A percentile compares a stretch with the other conserved stretches of the same genome.
These are phyloP conservation scores for Rhyzopertha dominica DNA, from an alignment of 1,140 invertebrate genomes.

Conservation along the genomic window DNA sequence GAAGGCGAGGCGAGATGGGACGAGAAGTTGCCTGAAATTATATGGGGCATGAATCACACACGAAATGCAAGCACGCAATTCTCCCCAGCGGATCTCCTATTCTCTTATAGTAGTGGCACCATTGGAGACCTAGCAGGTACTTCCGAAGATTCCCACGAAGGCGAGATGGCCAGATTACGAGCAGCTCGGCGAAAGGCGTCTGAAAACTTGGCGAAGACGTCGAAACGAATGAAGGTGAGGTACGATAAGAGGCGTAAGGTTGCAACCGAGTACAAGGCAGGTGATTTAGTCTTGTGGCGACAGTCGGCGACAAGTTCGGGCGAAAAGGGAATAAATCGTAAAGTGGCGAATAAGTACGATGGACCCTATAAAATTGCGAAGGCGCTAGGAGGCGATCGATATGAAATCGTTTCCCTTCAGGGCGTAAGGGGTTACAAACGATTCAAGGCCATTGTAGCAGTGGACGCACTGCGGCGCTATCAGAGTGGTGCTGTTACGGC, in stretches of 20 bases:
- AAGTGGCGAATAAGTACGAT: slow-evolving; percentile 12
- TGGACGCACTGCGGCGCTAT: slow-evolving; percentile 14
- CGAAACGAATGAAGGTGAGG: slow-evolving; percentile 6
- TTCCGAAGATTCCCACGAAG: too few relatives aligned
- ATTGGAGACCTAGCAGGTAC: not conserved
- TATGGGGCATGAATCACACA: slow-evolving; percentile 33
- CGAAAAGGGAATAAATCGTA: slow-evolving; percentile 13
- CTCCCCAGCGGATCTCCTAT: slow-evolving; percentile 8
- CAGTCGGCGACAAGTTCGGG: slow-evolving; percentile 2
- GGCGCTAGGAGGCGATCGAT: slow-evolving; percentile 36
- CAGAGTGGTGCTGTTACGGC: not conserved
- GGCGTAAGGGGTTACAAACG: slow-evolving; percentile 15
- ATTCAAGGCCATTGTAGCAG: slow-evolving; percentile 14
- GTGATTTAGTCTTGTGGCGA: slow-evolving; percentile 20
- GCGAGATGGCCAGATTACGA: not conserved
- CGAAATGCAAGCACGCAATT: slow-evolving; percentile 1
- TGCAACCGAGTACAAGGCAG: slow-evolving; percentile 14
- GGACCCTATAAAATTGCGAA: slow-evolving; percentile 33
- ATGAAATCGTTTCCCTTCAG: slow-evolving; percentile 23
- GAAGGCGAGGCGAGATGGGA: slow-evolving; percentile 31
- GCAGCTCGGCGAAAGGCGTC: not conserved
- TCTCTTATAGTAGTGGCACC: slow-evolving; percentile 1
- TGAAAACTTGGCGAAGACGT: not conserved
- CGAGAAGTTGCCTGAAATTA: slow-evolving; percentile 22
- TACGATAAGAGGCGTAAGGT: slow-evolving; percentile 17